phyloP scores from a whole-genome alignment of 2,113 vertebrate genomes.

The Melanocharis versteri region DNA sequence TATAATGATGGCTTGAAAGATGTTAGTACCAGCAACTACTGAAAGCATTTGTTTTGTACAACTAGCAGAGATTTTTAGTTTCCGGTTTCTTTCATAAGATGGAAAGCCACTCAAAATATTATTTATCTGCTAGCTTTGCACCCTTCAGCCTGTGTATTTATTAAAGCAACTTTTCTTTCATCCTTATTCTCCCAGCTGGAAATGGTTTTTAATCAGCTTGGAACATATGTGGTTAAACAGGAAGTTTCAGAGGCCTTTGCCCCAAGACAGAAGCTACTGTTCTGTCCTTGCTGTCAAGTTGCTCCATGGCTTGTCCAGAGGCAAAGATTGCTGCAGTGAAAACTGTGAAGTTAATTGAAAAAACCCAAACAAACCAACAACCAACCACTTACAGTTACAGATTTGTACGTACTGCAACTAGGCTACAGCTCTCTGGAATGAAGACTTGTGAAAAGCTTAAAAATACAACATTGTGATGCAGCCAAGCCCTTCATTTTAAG shows the following conservation, averaged over 20 bases:
- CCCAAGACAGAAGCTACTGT: background rate
- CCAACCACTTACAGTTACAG: background rate
- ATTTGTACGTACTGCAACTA: background rate
- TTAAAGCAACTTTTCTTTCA: background rate
- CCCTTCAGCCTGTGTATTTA: background rate
- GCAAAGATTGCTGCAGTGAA: background rate
- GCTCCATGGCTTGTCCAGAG: background rate
- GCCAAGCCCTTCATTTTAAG: background rate
- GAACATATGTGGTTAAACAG: background rate
- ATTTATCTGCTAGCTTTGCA: background rate
- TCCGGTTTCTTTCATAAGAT: background rate
- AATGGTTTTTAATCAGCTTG: background rate
- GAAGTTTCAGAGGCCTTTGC: background rate
- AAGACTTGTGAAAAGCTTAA: background rate
- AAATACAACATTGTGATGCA: fast-evolving
- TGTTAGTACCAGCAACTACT: background rate
- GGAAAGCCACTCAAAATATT: background rate
- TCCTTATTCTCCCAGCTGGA: background rate
- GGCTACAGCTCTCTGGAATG: background rate
- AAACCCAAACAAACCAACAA: background rate
- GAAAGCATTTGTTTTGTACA: background rate
- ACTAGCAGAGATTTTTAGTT: background rate
- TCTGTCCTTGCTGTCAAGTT: too few relatives aligned
- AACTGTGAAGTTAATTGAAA: background rate
- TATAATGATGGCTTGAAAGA: background rate